phyloP scores from a whole-genome alignment of 2,888 invertebrate species.

The Morpho helenor region DNA sequence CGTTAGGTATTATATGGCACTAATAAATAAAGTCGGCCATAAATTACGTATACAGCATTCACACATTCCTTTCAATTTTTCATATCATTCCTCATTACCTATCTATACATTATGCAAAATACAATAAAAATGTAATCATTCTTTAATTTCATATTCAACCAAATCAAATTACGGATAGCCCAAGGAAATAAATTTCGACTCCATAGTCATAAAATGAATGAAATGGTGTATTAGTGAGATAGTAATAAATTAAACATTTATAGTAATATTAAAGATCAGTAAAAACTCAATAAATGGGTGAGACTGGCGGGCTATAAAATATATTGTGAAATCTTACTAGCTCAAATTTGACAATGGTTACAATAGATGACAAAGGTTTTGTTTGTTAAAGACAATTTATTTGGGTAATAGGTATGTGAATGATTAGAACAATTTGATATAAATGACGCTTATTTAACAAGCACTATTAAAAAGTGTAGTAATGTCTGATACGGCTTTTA shows the following conservation, averaged over 20 bases:
- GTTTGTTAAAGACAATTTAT: conserved; percentile 1
- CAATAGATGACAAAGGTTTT: conserved; percentile 12
- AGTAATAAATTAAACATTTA: conserved; percentile 70
- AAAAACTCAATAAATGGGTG: conserved; percentile 62
- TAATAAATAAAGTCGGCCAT: conserved; percentile 25
- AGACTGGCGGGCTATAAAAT: conserved; percentile 40
- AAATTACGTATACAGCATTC: conserved; percentile 25
- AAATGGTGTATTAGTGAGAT: conserved; percentile 64
- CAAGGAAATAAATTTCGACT: conserved; percentile 59
- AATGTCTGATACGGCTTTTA: too few relatives aligned
- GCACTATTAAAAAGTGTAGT: too few relatives aligned
- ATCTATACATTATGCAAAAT: conserved; percentile 42
- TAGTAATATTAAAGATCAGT: conserved; percentile 66
- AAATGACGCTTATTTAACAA: too few relatives aligned
- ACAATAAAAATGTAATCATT: conserved; percentile 56
- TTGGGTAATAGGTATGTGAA: too few relatives aligned
- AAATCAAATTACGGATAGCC: conserved; percentile 63
- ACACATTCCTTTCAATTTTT: conserved; percentile 20
- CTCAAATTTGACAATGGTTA: conserved; percentile 26
- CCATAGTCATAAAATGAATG: conserved; percentile 61
- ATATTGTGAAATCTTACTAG: conserved; percentile 45
- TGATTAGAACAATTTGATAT: too few relatives aligned
- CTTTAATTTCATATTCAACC: conserved; percentile 59
- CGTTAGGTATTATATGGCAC: conserved; percentile 17
- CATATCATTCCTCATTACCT: conserved; percentile 23